Conservation (phyloP, 2,113 vertebrate genomes). For the Tragelaphus strepsiceros region DNA sequence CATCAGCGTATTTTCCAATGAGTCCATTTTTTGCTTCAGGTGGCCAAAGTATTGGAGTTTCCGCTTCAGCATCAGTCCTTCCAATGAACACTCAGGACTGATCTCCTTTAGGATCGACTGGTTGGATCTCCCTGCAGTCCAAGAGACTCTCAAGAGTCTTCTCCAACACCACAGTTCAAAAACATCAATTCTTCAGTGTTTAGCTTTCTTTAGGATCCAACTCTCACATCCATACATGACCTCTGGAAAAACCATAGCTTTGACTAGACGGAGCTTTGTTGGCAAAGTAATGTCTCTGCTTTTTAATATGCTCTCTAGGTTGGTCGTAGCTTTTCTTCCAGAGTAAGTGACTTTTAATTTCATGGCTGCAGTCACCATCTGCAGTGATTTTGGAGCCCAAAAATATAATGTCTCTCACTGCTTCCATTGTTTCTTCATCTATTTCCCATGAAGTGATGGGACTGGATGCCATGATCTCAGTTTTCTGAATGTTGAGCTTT, state of each 20-base stretch:
- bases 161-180: background rate
- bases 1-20: background rate
- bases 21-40: background rate
- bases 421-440: too few species aligned
- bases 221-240: background rate
- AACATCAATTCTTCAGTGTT: accelerated
- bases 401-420: too few species aligned
- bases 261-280: background rate
- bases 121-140: background rate
- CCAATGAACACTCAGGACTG: background rate
- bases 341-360: too few species aligned
- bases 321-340: too few species aligned
- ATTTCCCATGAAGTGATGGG: too few species aligned
- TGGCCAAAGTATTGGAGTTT: background rate
- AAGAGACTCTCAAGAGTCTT: background rate
- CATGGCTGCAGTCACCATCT: too few species aligned
- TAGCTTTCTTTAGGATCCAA: background rate
- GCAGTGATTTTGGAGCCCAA: too few species aligned
- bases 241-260: background rate
- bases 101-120: background rate
- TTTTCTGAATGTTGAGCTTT: too few species aligned
- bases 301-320: background rate
- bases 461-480: too few species aligned
- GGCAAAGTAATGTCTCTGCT: background rate
- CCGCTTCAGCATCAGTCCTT: background rate